phyloP scores from a whole-genome alignment of 1,140 invertebrate genomes.

The Centruroides vittatus region DNA sequence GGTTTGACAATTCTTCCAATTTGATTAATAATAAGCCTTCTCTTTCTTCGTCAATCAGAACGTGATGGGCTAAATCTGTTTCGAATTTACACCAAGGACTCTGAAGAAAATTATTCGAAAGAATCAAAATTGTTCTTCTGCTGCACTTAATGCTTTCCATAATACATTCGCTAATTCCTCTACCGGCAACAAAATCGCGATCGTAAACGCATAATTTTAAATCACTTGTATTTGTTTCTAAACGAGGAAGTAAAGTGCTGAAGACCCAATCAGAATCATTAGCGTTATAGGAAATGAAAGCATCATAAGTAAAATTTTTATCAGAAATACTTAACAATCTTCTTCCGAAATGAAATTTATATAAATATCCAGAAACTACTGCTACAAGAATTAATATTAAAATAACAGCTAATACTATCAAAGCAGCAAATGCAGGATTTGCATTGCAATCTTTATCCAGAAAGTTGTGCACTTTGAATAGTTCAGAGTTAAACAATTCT shows the following conservation, averaged over 20 bases:
- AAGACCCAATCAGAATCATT: conserved; percentile 44
- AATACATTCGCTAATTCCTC: conserved; percentile 43
- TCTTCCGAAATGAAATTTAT: conserved; percentile 27
- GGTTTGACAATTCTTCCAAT: conserved; percentile 36
- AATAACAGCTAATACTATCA: conserved; percentile 24
- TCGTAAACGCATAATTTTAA: conserved; percentile 47
- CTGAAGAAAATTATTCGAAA: conserved; percentile 44
- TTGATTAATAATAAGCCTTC: conserved; percentile 44
- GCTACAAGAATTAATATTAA: conserved; percentile 20
- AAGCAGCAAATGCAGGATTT: conserved; percentile 26
- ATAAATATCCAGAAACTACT: conserved; percentile 34
- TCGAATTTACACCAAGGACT: conserved; percentile 66
- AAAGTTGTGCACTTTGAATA: conserved; percentile 10
- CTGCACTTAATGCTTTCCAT: conserved; percentile 42
- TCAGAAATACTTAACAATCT: neutral
- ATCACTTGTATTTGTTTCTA: conserved; percentile 39
- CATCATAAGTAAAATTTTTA: conserved; percentile 39
- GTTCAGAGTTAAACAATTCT: neutral
- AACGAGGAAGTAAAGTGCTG: conserved; percentile 33
- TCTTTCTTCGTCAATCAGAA: conserved; percentile 30
- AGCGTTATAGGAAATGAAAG: conserved; percentile 48
- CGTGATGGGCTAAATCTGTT: conserved; percentile 38
- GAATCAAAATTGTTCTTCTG: conserved; percentile 41
- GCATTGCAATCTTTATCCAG: conserved; percentile 26
- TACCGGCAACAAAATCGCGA: conserved; percentile 46